These are phyloP conservation scores for Xenus cinereus DNA, from an alignment of 2,113 vertebrate species.

Conservation along the genomic window DNA sequence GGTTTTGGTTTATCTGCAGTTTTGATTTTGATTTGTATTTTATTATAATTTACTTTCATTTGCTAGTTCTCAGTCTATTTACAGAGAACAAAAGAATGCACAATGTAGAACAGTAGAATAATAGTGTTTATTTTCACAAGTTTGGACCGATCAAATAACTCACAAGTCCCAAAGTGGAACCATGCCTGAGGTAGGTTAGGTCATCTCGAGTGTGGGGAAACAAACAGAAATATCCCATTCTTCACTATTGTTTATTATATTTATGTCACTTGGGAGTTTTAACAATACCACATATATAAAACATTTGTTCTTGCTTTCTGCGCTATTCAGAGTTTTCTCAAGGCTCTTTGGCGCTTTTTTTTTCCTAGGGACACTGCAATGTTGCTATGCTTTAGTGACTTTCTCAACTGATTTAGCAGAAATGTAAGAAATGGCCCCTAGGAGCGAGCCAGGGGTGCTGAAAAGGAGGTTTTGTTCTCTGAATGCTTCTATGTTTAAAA, in stretches of 20 bases:
- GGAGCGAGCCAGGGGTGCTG: not conserved
- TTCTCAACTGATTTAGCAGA: conserved; percentile 10
- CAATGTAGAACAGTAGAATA: conserved; percentile 53
- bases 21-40: conserved; percentile 43
- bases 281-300: conserved; percentile 58
- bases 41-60: conserved; percentile 42
- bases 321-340: conserved; percentile 32
- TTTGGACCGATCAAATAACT: conserved; percentile 53
- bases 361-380: not conserved
- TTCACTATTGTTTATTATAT: conserved; percentile 55
- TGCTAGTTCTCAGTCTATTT: conserved; percentile 35
- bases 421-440: not conserved
- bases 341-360: not conserved
- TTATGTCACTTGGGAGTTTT: conserved; percentile 23
- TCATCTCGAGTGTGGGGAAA: conserved; percentile 44
- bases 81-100: conserved; percentile 47
- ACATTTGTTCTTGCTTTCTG: conserved; percentile 53
- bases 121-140: conserved; percentile 62
- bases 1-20: conserved; percentile 6
- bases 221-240: conserved; percentile 55
- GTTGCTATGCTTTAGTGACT: conserved; percentile 17
- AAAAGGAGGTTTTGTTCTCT: conserved; percentile 28
- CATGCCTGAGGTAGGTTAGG: conserved; percentile 52
- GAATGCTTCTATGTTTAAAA: not conserved
- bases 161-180: conserved; percentile 26